Evolutionary conservation across 2,797 vertebrate genomes (phyloP), one percentile per base, ranked within the genome.

Genomic region (Lemur catta): DNA sequence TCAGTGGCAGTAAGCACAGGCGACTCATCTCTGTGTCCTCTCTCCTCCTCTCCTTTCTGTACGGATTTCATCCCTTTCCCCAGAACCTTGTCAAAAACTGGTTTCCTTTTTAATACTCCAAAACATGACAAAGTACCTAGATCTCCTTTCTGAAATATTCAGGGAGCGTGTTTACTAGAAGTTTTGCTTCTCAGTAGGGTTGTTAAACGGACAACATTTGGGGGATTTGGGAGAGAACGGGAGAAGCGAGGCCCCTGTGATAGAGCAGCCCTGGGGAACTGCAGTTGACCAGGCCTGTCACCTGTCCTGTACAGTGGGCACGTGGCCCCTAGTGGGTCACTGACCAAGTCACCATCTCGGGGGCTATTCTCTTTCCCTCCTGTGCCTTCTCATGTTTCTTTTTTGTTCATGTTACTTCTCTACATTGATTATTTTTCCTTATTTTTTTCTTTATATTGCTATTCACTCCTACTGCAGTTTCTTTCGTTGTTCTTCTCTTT

Each of bases 81-180:
- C 14, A 26, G 38, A 52, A 33, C 15, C 28, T 10, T 14, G 14
- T 59, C 15, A 46, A 33, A 22, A 63, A 75, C 30, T 69, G 17
- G 48, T 96, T 81, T 59, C 18, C 4, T 48, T 94, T 79, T 89
- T 35, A 61, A 81, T 85, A 82, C 12, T 38, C 46, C n/a, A 74
- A 76, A 65, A 10, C 43, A 46, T 26, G 8, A 61, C 75, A 50
- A 78, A 50, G 14, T 30, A 55, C 9, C 6, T 26, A 38, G 38
- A 38, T 33, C 26, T 88, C 43, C n/a, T 69, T 57, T 84, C 46
- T 65, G 86, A 80, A 75, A 50, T 43, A 65, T 82, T 78, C 59
- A 38, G 38, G 38, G 13, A 30, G 38, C 22, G 1, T 61, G 14
- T 78, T 65, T 71, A 63, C n/a, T 22, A 59, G 46, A 75, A 35